Base-by-base conservation (phyloP, 92 coral and sea anemone species). In the Heliopora coerulea region DNA sequence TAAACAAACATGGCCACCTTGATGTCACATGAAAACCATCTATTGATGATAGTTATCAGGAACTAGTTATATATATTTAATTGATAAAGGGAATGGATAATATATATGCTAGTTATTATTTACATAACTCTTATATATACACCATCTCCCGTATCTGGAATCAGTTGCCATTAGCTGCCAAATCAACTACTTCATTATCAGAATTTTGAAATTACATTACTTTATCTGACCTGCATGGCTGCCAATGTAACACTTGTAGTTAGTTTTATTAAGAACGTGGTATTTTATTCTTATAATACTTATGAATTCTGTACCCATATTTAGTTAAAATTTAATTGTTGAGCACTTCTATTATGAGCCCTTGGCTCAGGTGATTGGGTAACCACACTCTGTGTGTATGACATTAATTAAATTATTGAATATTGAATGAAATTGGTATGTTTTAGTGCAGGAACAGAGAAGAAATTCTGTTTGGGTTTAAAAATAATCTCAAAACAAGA, bases 61-160 rank as follows among this genome's bases (percentile, higher is more conserved):
- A n/a, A n/a, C n/a, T n/a, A n/a, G n/a, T n/a, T n/a, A n/a, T n/a
- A n/a, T n/a, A n/a, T n/a, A n/a, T n/a, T n/a, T n/a, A n/a, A n/a
- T n/a, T n/a, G n/a, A n/a, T n/a, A n/a, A n/a, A n/a, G n/a, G n/a
- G n/a, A n/a, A n/a, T n/a, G n/a, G n/a, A n/a, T n/a, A n/a, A n/a
- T n/a, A n/a, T n/a, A n/a, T n/a, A n/a, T n/a, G n/a, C n/a, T n/a
- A n/a, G n/a, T n/a, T n/a, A n/a, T n/a, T n/a, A n/a, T n/a, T n/a
- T n/a, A n/a, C n/a, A n/a, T n/a, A n/a, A n/a, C n/a, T n/a, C n/a
- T n/a, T n/a, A n/a, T n/a, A n/a, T 37, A 37, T 60, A 61, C 52
- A 80, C 35, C 24, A 62, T 80, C 18, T 80, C 84, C 48, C 84
- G 70, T 30, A 80, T 80, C 17, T 80, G 84, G 80, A 80, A 80